Conservation (phyloP, 1,140 invertebrate genomes). For the Cylas formicarius region DNA sequence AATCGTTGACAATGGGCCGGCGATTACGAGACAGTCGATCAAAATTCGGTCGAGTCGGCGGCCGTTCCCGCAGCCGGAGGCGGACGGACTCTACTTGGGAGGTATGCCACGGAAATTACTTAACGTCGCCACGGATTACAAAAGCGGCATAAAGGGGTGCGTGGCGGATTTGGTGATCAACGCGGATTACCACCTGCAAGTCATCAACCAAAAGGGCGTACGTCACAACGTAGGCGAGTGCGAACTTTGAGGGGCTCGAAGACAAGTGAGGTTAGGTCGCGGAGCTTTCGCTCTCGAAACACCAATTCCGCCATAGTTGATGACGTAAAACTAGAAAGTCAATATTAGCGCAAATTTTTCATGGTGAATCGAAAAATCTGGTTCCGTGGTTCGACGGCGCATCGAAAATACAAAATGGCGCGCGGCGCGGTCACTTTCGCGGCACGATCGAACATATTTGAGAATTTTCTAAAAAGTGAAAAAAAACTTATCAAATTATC, state of each 20-base stretch:
- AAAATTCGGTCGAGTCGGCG: slow-evolving; percentile 78
- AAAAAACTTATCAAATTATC: too few species aligned
- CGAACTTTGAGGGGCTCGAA: slow-evolving; percentile 38
- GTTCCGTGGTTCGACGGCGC: too few species aligned
- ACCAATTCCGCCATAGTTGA: too few species aligned
- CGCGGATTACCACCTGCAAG: slow-evolving; percentile 56
- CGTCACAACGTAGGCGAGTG: slow-evolving; percentile 39
- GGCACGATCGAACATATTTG: too few species aligned
- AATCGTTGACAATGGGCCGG: slow-evolving; percentile 75
- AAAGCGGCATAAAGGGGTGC: slow-evolving; percentile 69
- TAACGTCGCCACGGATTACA: slow-evolving; percentile 53
- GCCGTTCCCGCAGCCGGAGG: slow-evolving; percentile 69
- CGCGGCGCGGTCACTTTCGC: too few species aligned
- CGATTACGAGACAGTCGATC: slow-evolving; percentile 68
- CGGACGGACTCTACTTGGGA: slow-evolving; percentile 71
- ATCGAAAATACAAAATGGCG: too few species aligned
- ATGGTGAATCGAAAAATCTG: too few species aligned
- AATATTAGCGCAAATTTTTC: too few species aligned
- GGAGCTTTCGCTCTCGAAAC: too few species aligned
- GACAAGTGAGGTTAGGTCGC: too few species aligned
- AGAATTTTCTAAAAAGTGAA: too few species aligned
- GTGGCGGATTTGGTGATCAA: slow-evolving; percentile 71
- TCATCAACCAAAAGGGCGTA: slow-evolving; percentile 33
- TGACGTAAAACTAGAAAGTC: too few species aligned
- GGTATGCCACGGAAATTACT: slow-evolving; percentile 66